Conservation (phyloP, 2,113 vertebrate genomes). For the Tragelaphus imberbis region DNA sequence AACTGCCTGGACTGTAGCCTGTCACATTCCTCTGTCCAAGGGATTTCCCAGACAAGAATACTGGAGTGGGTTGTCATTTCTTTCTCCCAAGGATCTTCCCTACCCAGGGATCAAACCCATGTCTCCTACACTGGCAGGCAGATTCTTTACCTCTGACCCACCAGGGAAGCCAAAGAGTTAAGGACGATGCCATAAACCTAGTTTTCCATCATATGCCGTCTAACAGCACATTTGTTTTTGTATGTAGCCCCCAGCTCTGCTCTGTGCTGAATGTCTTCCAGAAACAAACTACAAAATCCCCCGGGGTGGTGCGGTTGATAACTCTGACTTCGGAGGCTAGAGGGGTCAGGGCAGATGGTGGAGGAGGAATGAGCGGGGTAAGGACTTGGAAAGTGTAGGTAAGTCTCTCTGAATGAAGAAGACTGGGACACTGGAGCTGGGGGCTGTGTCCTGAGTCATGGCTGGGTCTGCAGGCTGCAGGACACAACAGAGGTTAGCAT, state of each 20-base stretch:
- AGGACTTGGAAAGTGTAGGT: fast-evolving
- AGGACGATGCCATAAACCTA: fast-evolving
- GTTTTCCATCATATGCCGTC: fast-evolving
- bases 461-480: not conserved
- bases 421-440: no score
- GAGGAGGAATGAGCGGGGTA: fast-evolving
- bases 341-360: not conserved
- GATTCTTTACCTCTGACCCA: not conserved
- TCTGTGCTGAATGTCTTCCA: not conserved
- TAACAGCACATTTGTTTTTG: no score
- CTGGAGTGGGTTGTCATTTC: not conserved
- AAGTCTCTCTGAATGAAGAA: fast-evolving
- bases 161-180: fast-evolving
- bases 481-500: fast-evolving
- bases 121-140: not conserved
- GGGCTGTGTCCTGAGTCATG: not conserved
- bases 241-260: not conserved
- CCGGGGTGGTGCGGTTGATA: not conserved
- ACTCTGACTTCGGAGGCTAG: not conserved
- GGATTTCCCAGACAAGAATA: not conserved
- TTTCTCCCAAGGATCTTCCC: not conserved
- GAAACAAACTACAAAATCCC: not conserved
- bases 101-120: not conserved
- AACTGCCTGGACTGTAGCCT: not conserved
- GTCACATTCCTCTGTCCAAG: not conserved